Conservation (phyloP, 2,113 vertebrate genomes). For the Tautogolabrus adspersus region DNA sequence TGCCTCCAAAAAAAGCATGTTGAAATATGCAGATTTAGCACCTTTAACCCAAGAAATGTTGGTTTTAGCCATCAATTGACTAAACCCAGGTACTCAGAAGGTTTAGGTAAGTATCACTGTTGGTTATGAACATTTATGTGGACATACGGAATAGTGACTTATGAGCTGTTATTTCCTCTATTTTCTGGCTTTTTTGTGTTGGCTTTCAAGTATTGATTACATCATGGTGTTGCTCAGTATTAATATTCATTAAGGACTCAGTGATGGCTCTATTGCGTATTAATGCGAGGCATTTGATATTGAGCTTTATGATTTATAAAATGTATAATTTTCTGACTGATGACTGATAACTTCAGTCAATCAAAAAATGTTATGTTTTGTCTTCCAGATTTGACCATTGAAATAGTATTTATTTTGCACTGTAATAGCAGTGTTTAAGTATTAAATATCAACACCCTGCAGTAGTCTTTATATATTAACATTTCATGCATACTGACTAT, state of each 20-base stretch:
- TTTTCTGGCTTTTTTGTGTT: neutral
- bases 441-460: neutral
- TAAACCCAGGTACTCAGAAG: too few species aligned
- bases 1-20: neutral
- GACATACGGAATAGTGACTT: neutral
- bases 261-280: conserved; percentile 52
- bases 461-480: neutral
- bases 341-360: conserved; percentile 10
- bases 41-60: neutral
- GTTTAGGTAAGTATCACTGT: too few species aligned
- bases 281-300: conserved; percentile 44
- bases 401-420: neutral
- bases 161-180: neutral
- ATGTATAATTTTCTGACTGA: conserved; percentile 39
- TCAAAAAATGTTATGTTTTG: neutral
- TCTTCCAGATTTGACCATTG: neutral
- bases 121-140: too few species aligned
- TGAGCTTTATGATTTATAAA: conserved; percentile 2
- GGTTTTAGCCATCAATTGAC: too few species aligned
- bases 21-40: neutral
- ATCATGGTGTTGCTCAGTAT: conserved; percentile 36
- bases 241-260: conserved; percentile 50
- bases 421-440: neutral
- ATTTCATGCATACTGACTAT: too few species aligned
- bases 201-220: conserved; percentile 36